A percentile compares a stretch with the other conserved stretches of the same genome.
Evolutionary conservation across 2,113 vertebrate species (phyloP).

Genomic region (Nansenia antarctica): DNA sequence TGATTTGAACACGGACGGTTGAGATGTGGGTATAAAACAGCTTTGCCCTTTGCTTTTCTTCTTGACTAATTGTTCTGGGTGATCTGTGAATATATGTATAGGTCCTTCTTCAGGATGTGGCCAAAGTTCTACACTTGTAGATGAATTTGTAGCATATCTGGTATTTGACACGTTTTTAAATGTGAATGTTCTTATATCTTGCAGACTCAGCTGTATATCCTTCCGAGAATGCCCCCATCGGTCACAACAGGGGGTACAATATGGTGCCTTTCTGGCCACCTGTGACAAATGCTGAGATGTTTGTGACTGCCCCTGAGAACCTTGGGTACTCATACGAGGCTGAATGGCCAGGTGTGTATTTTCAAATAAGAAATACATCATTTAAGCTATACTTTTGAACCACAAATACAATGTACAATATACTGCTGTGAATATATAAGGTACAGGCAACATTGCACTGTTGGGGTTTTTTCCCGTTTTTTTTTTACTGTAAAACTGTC

Average conservation of each 20-base stretch:
- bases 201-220: conserved; percentile 85
- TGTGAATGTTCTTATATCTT: too few relatives aligned
- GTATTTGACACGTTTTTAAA: too few relatives aligned
- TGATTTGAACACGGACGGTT: too few relatives aligned
- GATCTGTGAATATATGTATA: too few relatives aligned
- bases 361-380: neutral
- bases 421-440: neutral
- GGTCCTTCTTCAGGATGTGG: too few relatives aligned
- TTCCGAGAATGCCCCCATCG: conserved; percentile 93
- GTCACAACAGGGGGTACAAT: conserved; percentile 92
- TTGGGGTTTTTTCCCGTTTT: neutral
- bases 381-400: neutral
- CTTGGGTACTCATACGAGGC: conserved; percentile 92
- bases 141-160: too few relatives aligned
- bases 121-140: too few relatives aligned
- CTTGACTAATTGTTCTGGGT: too few relatives aligned
- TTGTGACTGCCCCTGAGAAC: conserved; percentile 87
- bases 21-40: too few relatives aligned
- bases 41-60: too few relatives aligned
- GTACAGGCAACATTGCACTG: too few relatives aligned
- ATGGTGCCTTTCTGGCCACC: conserved; percentile 99
- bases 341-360: conserved; percentile 86
- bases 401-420: neutral
- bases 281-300: conserved; percentile 92
- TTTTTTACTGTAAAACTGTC: too few relatives aligned